A percentile compares a stretch with the other conserved stretches of the same genome.
Conservation (phyloP, 2,888 invertebrate genomes). For the Drosophila tanythrix region DNA sequence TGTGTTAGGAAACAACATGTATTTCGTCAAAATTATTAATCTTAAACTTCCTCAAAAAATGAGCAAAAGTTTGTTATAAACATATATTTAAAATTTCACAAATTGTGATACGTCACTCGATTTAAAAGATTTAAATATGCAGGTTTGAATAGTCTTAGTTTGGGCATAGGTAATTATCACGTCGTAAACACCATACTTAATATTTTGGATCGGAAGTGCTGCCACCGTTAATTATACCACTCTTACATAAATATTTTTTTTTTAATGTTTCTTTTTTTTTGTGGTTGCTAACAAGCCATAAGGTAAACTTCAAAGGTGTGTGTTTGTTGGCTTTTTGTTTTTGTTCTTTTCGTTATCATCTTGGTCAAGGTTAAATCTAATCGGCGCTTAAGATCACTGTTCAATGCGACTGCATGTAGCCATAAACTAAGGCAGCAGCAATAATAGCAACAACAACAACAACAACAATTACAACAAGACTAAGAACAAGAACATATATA, state of each 20-base stretch:
- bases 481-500: constrained; percentile 62
- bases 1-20: background rate
- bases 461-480: constrained; percentile 17
- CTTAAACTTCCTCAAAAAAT: background rate
- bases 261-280: background rate
- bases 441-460: constrained; percentile 12
- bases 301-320: constrained; percentile 16
- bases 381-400: constrained; percentile 73
- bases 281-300: background rate
- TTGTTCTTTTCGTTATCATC: constrained; percentile 73
- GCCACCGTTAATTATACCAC: constrained; percentile 8
- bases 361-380: constrained; percentile 83
- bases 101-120: background rate
- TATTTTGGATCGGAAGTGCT: constrained; percentile 8
- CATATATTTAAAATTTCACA: background rate
- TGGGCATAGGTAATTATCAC: constrained; percentile 2
- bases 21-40: background rate
- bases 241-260: constrained; percentile 7
- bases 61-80: background rate
- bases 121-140: background rate
- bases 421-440: constrained; percentile 61
- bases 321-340: constrained; percentile 16
- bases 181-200: background rate
- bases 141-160: background rate
- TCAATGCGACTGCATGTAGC: constrained; percentile 59